A percentile compares a stretch with the other conserved stretches of the same genome.
phyloP scores from a whole-genome alignment of 2,888 invertebrate species.

The Cylindroiulus punctatus region DNA sequence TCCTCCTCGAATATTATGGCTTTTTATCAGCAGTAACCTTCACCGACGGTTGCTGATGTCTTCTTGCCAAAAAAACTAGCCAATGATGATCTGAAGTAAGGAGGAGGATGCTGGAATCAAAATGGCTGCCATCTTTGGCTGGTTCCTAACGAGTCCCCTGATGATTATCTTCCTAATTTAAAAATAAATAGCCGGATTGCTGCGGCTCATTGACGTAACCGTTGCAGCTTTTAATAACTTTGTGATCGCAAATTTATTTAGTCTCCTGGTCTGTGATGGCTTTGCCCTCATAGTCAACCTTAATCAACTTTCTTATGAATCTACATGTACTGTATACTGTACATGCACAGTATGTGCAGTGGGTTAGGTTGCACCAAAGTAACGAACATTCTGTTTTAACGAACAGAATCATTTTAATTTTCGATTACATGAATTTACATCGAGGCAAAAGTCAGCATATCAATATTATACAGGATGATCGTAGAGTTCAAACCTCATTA shows the following conservation, averaged over 20 bases:
- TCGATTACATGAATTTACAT: too few species aligned
- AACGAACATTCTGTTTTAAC: too few species aligned
- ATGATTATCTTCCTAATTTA: not conserved
- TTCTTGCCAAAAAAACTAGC: not conserved
- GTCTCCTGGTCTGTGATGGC: not conserved
- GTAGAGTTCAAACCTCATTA: too few species aligned
- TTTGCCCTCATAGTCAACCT: too few species aligned
- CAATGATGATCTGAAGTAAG: not conserved
- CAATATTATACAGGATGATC: too few species aligned
- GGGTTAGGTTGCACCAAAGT: too few species aligned
- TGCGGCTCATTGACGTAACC: constrained; percentile 26
- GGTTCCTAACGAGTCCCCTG: not conserved
- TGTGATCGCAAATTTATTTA: not conserved
- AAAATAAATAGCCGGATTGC: constrained; percentile 3
- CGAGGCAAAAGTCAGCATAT: too few species aligned
- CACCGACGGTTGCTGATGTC: not conserved
- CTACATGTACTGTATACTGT: too few species aligned
- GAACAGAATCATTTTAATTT: too few species aligned
- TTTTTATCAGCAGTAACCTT: constrained; percentile 17
- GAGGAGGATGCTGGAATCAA: not conserved
- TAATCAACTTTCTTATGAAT: too few species aligned
- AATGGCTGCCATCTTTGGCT: not conserved
- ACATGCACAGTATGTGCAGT: too few species aligned
- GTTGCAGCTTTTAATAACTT: constrained; percentile 11
- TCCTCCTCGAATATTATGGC: not conserved